Evolutionary conservation across 2,888 invertebrate species (phyloP), one percentile per base, ranked within the genome.

Genomic region (Bellardia bayeri): DNA sequence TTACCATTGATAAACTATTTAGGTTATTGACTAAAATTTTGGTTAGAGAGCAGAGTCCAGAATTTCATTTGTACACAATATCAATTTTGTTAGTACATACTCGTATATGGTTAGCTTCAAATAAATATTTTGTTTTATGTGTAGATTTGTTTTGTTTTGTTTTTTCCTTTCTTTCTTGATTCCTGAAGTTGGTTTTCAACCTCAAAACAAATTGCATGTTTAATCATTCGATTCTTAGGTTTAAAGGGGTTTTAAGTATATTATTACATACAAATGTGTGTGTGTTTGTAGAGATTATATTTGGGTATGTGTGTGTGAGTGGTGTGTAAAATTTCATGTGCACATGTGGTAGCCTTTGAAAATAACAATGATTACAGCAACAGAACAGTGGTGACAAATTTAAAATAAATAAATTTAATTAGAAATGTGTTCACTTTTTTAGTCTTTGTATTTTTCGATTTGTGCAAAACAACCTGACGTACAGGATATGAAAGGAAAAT

Each of bases 221-320:
- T 86, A 88, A 89, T 88, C 88, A 88, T 87, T 82, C 84, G 82
- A 87, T 87, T 87, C 85, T 74, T 78, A 80, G 69, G 83, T 64
- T 66, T 80, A 83, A 71, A 61, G 64, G 79, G 58, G 63, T 42
- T 51, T 51, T 63, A 23, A 16, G n/a, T 68, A 30, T 30, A 68
- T 68, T 42, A 45, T 33, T 13, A 61, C 13, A 33, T 33, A 61
- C 13, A 61, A 11, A 61, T 33, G 8, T 58, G 9, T 13, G 37
- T 23, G 37, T 42, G 3, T 37, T 3, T 68, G 7, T 49, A 42
- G 1, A 45, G 13, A 45, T 13, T 13, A 45, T 13, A 13, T 6
- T 6, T 37, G 0, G 0, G 5, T 33, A 37, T 37, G 5, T 37
- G 37, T 37, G 37, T 37, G 5, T 37, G 37, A 6, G 37, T 37